Conservation (phyloP, 2,888 invertebrate species). For the Oscheius sp. region DNA sequence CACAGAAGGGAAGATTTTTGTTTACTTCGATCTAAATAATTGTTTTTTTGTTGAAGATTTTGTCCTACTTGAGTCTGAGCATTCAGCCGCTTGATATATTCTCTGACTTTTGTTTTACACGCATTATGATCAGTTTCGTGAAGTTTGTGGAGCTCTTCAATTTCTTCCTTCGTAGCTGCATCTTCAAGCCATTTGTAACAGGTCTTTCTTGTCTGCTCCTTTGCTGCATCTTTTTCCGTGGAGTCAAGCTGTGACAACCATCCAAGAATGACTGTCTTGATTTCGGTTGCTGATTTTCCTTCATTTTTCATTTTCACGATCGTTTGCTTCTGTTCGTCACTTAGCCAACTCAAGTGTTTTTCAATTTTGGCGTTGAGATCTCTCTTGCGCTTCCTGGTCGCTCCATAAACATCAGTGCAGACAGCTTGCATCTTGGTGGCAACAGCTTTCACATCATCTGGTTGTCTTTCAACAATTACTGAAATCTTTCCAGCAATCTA, state of each 20-base stretch:
- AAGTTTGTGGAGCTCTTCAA: conserved; percentile 52
- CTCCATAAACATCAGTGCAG: conserved; percentile 26
- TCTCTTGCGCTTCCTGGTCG: conserved; percentile 13
- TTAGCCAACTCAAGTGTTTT: conserved; percentile 53
- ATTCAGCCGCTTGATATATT: conserved; percentile 47
- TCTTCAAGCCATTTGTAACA: conserved; percentile 61
- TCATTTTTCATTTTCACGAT: conserved; percentile 35
- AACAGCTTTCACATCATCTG: conserved; percentile 33
- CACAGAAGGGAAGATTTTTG: conserved; percentile 58
- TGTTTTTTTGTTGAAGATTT: not conserved
- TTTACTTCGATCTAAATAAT: conserved; percentile 44
- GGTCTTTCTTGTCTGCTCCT: conserved; percentile 36
- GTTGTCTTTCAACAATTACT: conserved; percentile 35
- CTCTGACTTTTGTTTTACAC: conserved; percentile 54
- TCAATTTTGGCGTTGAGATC: conserved; percentile 33
- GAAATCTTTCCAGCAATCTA: conserved; percentile 33
- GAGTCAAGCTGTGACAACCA: conserved; percentile 37
- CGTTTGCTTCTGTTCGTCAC: conserved; percentile 39
- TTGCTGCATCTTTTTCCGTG: conserved; percentile 31
- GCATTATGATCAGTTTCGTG: conserved; percentile 54
- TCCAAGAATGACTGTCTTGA: conserved; percentile 51
- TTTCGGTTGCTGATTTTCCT: conserved; percentile 51
- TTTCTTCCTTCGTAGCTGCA: conserved; percentile 56
- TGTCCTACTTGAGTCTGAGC: conserved; percentile 25
- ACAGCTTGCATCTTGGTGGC: conserved; percentile 40